Evolutionary conservation across 2,113 vertebrate species (phyloP), one percentile per base, ranked within the genome.

Genomic region (Epinephelus fuscoguttatus): DNA sequence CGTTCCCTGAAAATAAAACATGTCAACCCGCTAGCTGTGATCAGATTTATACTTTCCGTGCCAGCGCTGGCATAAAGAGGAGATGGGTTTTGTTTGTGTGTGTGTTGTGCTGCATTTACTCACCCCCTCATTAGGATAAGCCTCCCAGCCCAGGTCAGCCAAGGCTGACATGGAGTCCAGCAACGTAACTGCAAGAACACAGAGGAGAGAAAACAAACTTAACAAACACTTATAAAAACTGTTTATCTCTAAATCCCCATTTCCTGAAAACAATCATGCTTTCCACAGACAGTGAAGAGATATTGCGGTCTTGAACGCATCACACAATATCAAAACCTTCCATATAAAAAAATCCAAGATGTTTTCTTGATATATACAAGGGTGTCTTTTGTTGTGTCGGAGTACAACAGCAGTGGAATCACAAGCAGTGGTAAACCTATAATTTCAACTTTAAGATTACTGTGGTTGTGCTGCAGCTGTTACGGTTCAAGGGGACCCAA

Each of bases 71-170:
- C 78, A 63, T 21, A 13, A 60, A 81, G 21, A 71, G 25, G 61
- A 23, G 21, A 33, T 21, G 27, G 6, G 49, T 70, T 67, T 21
- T 59, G 40, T 62, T 23, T 80, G 37, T 47, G 72, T 42, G 9
- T 57, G 72, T 52, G 69, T 53, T 70, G 56, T 60, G 52, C 30
- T 70, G 57, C 10, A 33, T 42, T 49, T 90, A 96, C 96, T 95
- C 89, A 96, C 96, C 94, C 96, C 96, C 75, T 96, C 96, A 69
- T 94, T 94, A 62, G 96, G 96, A 79, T 96, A 96, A 49, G 96
- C 96, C 91, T 96, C 95, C 96, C 96, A 96, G 84, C 95, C 96
- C 69, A 96, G 94, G 92, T 96, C 96, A 30, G 96, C 96, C 88
- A 96, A 86, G 17, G 96, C 96, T 19, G 96, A 96, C 96, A 96